These are phyloP conservation scores for Diplosoma virens DNA, from an alignment of 23 tunicate genomes.

Conservation along the genomic window DNA sequence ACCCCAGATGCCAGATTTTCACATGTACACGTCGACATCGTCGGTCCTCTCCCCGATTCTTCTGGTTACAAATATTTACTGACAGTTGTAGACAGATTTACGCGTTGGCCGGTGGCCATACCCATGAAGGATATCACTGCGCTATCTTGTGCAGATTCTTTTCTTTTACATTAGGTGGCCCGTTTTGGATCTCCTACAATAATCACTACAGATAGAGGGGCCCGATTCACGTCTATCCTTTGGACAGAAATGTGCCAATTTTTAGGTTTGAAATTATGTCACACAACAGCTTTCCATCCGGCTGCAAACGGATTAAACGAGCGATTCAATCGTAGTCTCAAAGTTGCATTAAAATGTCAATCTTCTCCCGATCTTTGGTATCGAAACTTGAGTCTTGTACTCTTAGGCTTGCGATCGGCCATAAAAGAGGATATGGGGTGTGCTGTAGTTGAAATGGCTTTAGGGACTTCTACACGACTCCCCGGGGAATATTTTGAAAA, in stretches of 20 bases:
- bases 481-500: conserved; percentile 11
- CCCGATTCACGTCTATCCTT: too few species aligned
- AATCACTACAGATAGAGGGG: too few species aligned
- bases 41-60: conserved; percentile 18
- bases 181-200: conserved; percentile 17
- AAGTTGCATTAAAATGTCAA: too few species aligned
- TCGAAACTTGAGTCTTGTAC: neutral
- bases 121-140: conserved; percentile 12
- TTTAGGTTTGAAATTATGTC: too few species aligned
- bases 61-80: neutral
- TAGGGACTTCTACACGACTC: neutral
- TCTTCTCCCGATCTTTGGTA: conserved; percentile 1
- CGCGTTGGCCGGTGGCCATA: conserved; percentile 1
- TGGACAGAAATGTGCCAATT: too few species aligned
- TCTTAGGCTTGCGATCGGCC: neutral
- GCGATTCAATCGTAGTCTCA: too few species aligned
- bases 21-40: neutral
- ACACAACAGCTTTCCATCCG: too few species aligned
- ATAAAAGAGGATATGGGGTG: neutral
- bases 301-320: too few species aligned
- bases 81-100: neutral
- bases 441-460: neutral
- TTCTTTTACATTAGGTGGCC: conserved; percentile 13
- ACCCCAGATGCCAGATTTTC: neutral
- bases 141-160: neutral